Percentiles rank a stretch among this genome's conserved stretches.
phyloP scores from a whole-genome alignment of 2,888 invertebrate genomes.

The Calameuta idolon region DNA sequence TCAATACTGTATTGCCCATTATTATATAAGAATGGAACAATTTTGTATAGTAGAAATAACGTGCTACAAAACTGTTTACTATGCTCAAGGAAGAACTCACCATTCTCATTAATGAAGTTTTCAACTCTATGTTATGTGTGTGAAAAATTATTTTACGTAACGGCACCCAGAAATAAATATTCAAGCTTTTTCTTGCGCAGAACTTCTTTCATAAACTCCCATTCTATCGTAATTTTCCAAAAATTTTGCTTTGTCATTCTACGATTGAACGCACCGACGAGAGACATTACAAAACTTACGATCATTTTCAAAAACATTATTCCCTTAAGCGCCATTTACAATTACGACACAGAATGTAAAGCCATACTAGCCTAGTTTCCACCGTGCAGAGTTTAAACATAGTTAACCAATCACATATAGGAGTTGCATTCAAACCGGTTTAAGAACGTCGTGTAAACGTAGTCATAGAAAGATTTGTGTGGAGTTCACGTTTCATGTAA shows the following conservation, averaged over 20 bases:
- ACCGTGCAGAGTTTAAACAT: no score
- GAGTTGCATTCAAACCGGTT: no score
- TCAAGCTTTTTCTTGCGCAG: slow-evolving; percentile 30
- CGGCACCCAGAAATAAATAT: slow-evolving; percentile 9
- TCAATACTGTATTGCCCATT: slow-evolving; percentile 1
- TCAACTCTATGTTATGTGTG: background rate
- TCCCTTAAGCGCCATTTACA: background rate
- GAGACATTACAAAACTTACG: background rate
- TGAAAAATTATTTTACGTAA: background rate
- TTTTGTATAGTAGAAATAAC: background rate
- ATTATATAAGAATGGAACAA: slow-evolving; percentile 1
- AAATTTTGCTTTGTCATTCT: slow-evolving; percentile 61
- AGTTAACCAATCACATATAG: no score
- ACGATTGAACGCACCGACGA: background rate
- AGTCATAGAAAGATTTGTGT: no score
- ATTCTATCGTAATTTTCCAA: slow-evolving; percentile 27
- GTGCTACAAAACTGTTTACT: background rate
- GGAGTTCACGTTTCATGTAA: no score
- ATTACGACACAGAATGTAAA: background rate
- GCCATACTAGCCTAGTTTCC: no score
- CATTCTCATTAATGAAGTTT: slow-evolving; percentile 56
- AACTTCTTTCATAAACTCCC: background rate
- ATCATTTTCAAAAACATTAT: background rate
- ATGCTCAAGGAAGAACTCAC: slow-evolving; percentile 37
- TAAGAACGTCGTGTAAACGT: no score